Percentiles rank a stretch among this genome's conserved stretches.
Evolutionary conservation across 2,888 invertebrate species (phyloP).

Genomic region (Spisula solida): DNA sequence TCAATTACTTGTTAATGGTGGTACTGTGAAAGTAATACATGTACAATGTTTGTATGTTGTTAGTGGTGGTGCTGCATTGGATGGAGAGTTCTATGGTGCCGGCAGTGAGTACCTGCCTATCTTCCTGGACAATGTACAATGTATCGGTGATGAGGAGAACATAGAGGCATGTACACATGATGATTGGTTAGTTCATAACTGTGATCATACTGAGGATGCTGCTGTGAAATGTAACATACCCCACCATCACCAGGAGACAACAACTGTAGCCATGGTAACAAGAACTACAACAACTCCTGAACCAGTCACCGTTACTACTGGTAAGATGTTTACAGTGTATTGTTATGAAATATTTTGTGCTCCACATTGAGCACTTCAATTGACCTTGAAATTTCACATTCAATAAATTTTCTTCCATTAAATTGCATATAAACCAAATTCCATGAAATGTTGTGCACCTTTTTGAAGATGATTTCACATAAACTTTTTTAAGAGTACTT

Average conservation of each 20-base stretch:
- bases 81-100: conserved; percentile 55
- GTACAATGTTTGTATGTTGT: background rate
- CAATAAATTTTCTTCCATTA: background rate
- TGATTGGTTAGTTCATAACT: conserved; percentile 86
- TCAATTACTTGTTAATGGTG: too few relatives aligned
- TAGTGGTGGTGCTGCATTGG: conserved; percentile 40
- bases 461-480: too few relatives aligned
- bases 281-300: conserved; percentile 16
- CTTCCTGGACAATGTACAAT: conserved; percentile 87
- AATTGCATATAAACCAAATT: too few relatives aligned
- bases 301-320: background rate
- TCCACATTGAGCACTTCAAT: background rate
- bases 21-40: conserved; percentile 8
- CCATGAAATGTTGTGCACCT: too few relatives aligned
- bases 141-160: conserved; percentile 89
- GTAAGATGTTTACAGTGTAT: background rate
- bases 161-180: conserved; percentile 90
- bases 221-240: conserved; percentile 88
- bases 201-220: conserved; percentile 93
- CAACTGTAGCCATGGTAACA: background rate
- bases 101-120: conserved; percentile 76
- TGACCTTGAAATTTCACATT: background rate
- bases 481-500: too few relatives aligned
- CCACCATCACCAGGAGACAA: background rate
- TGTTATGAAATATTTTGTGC: background rate